phyloP scores from a whole-genome alignment of 1,140 invertebrate species.

The Drosophila dunni region DNA sequence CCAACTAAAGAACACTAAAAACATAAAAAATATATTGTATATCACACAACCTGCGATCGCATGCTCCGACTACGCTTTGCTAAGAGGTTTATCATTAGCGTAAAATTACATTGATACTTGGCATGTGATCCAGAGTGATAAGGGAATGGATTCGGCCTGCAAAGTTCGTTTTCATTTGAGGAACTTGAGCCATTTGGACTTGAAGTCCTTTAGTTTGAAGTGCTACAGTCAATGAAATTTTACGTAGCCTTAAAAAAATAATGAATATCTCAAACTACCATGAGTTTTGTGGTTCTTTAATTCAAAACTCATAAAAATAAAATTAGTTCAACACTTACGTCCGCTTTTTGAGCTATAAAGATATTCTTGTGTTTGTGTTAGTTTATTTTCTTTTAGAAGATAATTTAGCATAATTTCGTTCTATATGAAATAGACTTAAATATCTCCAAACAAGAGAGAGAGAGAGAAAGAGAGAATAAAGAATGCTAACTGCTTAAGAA shows the following conservation, averaged over 20 bases:
- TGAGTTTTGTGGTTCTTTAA: conserved; percentile 37
- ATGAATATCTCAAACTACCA: conserved; percentile 49
- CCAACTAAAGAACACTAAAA: conserved; percentile 12
- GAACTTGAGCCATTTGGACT: conserved; percentile 8
- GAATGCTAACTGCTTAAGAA: conserved; percentile 70
- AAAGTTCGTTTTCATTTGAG: conserved; percentile 16
- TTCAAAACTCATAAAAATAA: conserved; percentile 73
- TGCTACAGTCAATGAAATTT: conserved; percentile 68
- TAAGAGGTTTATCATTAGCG: conserved; percentile 49
- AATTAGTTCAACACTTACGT: conserved; percentile 84
- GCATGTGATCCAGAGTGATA: conserved; percentile 1
- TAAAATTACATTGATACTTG: conserved; percentile 70
- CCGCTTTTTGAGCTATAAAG: conserved; percentile 59
- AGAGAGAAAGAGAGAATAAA: conserved; percentile 50
- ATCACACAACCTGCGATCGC: conserved; percentile 69
- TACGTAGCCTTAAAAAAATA: conserved; percentile 62
- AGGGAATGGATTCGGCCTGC: background rate
- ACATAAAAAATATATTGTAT: conserved; percentile 24
- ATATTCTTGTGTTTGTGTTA: conserved; percentile 39
- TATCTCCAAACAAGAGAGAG: conserved; percentile 49
- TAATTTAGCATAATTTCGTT: conserved; percentile 84
- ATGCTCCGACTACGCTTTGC: conserved; percentile 75
- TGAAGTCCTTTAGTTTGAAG: conserved; percentile 21
- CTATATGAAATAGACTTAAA: conserved; percentile 75
- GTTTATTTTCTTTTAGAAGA: conserved; percentile 46